phyloP scores from a whole-genome alignment of 2,888 invertebrate genomes.

The Aplocera efformata region DNA sequence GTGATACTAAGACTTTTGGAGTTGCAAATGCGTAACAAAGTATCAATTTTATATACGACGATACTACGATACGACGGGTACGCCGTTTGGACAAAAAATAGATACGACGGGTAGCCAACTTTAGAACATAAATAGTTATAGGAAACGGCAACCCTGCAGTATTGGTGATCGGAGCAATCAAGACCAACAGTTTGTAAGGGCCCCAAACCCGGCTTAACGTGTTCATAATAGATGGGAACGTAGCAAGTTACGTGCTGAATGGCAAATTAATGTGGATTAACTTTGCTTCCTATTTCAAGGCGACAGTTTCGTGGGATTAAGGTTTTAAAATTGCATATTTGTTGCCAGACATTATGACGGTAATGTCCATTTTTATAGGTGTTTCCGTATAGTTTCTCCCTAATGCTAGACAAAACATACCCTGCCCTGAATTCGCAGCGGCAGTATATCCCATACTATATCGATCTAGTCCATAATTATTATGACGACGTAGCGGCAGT shows the following conservation, averaged over 20 bases:
- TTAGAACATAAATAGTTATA: constrained; percentile 19
- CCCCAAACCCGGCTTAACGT: constrained; percentile 32
- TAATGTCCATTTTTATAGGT: too few species aligned
- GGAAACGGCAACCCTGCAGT: constrained; percentile 15
- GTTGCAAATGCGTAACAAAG: too few species aligned
- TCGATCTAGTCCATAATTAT: too few species aligned
- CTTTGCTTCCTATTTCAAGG: constrained; percentile 18
- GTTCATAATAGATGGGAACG: constrained; percentile 35
- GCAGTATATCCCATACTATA: too few species aligned
- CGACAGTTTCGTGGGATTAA: constrained; percentile 12
- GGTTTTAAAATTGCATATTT: constrained; percentile 6
- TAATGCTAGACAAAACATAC: too few species aligned
- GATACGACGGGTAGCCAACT: too few species aligned
- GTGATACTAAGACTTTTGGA: too few species aligned
- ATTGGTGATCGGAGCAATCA: constrained; percentile 22
- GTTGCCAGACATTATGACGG: not conserved
- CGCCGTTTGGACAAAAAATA: too few species aligned
- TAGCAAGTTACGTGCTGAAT: constrained; percentile 29
- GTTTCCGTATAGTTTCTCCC: not conserved
- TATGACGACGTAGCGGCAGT: too few species aligned
- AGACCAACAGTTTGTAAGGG: constrained; percentile 26
- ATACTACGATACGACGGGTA: too few species aligned
- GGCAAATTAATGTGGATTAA: constrained; percentile 28
- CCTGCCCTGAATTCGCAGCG: too few species aligned
- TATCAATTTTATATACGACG: too few species aligned